Base-by-base conservation (phyloP, 2,888 invertebrate species). In the Lochmaea crataegi region DNA sequence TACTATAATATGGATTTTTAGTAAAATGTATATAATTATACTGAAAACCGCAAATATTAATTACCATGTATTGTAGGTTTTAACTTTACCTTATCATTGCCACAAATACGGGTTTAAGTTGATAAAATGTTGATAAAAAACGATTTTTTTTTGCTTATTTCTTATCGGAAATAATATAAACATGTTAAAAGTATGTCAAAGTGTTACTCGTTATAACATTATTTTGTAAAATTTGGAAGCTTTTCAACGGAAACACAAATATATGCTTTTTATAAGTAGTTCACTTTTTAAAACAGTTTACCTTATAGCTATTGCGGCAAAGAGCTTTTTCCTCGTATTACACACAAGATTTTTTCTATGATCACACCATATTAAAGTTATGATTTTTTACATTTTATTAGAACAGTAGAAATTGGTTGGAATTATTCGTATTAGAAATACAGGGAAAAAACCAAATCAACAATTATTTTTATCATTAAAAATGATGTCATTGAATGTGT, bases 1-100 rank as follows among this genome's bases (percentile, higher is more conserved):
- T 69, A 73, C 45, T 63, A 58, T 18, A 70, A 73, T 70, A 73
- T 73, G 63, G 73, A 56, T 73, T 73, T 73, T 38, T 38, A 7
- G 32, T 38, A 38, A 38, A 7, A n/a, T 7, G 12, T 45, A 14
- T 45, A 48, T n/a, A 48, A n/a, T n/a, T 48, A 48, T 42, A 16
- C 63, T 63, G n/a, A 56, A 63, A 48, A 48, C 48, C 14, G n/a
- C n/a, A 38, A 38, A 38, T 38, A 38, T 38, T 0, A 38, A 38
- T 38, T 38, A 38, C 6, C 1, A n/a, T n/a, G 7, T 48, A 48
- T 45, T 45, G 5, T 48, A 14, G n/a, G 48, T n/a, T 48, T 48
- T n/a, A n/a, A 48, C 48, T 48, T n/a, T 7, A 48, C 14, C n/a
- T 48, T 48, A 48, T 48, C 32, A 38, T 38, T 38, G 7, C 32